A percentile compares a stretch with the other conserved stretches of the same genome.
phyloP scores from a whole-genome alignment of 2,113 vertebrate species.

The Clarias batrachus region DNA sequence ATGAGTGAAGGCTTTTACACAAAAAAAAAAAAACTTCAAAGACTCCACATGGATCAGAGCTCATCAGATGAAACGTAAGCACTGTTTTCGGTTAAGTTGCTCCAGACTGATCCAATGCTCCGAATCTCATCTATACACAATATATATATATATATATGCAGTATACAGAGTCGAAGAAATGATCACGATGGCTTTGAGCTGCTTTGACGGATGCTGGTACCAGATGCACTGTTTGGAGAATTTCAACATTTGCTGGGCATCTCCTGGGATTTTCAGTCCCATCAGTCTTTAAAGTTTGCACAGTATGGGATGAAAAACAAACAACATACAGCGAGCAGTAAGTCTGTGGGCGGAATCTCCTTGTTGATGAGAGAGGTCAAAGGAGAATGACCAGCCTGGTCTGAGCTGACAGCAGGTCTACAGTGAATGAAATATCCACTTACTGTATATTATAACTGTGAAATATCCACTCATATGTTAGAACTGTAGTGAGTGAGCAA shows the following conservation, averaged over 20 bases:
- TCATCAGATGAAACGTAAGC: slow-evolving; percentile 23
- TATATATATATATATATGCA: not conserved
- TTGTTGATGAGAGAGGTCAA: not conserved
- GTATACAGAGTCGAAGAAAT: not conserved
- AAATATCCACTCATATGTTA: not conserved
- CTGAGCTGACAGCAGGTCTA: not conserved
- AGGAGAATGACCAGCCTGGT: not conserved
- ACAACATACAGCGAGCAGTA: not conserved
- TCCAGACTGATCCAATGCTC: slow-evolving; percentile 8
- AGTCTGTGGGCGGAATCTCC: not conserved
- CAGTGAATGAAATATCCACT: not conserved
- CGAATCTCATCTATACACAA: not conserved
- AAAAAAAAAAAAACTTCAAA: slow-evolving; percentile 38
- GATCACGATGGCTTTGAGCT: not conserved
- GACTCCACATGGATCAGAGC: slow-evolving; percentile 26
- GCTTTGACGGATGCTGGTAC: not conserved
- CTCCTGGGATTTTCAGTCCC: not conserved
- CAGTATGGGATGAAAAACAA: not conserved
- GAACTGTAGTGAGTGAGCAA: not conserved
- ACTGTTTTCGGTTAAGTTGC: slow-evolving; percentile 9
- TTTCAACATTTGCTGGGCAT: not conserved
- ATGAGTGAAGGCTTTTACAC: slow-evolving; percentile 32
- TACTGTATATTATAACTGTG: too few species aligned
- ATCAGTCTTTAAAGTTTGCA: not conserved
- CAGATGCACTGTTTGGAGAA: not conserved